phyloP scores from a whole-genome alignment of 2,888 invertebrate species.

The Chrysolina haemoptera region DNA sequence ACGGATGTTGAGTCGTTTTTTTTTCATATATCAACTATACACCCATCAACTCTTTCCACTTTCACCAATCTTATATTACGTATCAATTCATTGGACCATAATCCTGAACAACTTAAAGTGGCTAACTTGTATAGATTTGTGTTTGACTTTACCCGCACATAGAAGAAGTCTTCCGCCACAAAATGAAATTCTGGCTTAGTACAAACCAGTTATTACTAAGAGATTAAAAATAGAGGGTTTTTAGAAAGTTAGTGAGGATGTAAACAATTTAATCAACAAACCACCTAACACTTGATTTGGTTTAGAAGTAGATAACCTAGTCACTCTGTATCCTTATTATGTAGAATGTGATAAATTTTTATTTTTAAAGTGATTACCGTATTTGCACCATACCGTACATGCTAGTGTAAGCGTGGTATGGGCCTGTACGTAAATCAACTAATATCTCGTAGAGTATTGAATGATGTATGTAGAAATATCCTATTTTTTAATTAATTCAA shows the following conservation, averaged over 20 bases:
- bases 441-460: constrained; percentile 9
- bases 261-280: not conserved
- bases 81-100: too few species aligned
- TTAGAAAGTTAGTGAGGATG: not conserved
- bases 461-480: not conserved
- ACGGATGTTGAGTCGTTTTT: too few species aligned
- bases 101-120: too few species aligned
- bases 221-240: not conserved
- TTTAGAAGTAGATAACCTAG: constrained; percentile 18
- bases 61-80: too few species aligned
- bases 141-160: too few species aligned
- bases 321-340: constrained; percentile 27
- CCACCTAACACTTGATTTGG: not conserved
- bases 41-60: too few species aligned
- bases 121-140: too few species aligned
- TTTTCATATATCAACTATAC: too few species aligned
- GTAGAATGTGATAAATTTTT: constrained; percentile 28
- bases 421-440: constrained; percentile 22
- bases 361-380: constrained; percentile 21
- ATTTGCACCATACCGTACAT: constrained; percentile 32
- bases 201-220: not conserved
- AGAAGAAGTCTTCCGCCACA: not conserved
- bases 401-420: constrained; percentile 10
- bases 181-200: not conserved
- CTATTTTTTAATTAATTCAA: not conserved